A percentile compares a stretch with the other conserved stretches of the same genome.
phyloP scores from a whole-genome alignment of 1,140 invertebrate genomes.

The Drosophila pseudoananassae region DNA sequence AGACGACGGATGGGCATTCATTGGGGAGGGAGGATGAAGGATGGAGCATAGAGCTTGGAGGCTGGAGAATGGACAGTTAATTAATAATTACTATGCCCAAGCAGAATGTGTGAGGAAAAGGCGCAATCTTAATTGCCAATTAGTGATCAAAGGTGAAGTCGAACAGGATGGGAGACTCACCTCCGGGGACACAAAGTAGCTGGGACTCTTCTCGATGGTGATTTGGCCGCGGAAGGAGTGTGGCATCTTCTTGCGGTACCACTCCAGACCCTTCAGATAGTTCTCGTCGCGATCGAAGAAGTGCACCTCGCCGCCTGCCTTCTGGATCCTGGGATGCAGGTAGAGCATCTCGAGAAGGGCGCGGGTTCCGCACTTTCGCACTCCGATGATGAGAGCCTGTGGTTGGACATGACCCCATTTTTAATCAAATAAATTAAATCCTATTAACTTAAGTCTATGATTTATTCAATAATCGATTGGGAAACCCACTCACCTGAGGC shows the following conservation, averaged over 20 bases:
- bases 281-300: constrained; percentile 97
- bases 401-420: constrained; percentile 42
- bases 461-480: too few relatives aligned
- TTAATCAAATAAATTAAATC: constrained; percentile 12
- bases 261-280: constrained; percentile 94
- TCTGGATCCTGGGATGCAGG: constrained; percentile 95
- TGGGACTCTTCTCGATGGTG: constrained; percentile 98
- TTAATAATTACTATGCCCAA: constrained; percentile 64
- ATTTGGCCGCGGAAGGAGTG: constrained; percentile 94
- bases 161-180: constrained; percentile 85
- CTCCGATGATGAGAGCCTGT: constrained; percentile 96
- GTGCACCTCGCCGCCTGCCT: constrained; percentile 96
- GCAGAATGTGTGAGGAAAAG: constrained; percentile 18
- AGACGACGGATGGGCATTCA: constrained; percentile 25
- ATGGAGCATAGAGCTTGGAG: not conserved
- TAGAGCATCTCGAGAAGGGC: constrained; percentile 97
- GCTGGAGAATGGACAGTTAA: constrained; percentile 39
- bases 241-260: constrained; percentile 97
- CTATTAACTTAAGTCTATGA: too few relatives aligned
- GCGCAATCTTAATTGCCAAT: constrained; percentile 68
- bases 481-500: constrained; percentile 85
- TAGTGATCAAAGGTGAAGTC: constrained; percentile 64
- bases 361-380: constrained; percentile 96
- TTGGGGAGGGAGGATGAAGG: not conserved
- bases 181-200: constrained; percentile 98